A percentile compares a stretch with the other conserved stretches of the same genome.
phyloP scores from a whole-genome alignment of 2,888 invertebrate species.

The Pomacea canaliculata region DNA sequence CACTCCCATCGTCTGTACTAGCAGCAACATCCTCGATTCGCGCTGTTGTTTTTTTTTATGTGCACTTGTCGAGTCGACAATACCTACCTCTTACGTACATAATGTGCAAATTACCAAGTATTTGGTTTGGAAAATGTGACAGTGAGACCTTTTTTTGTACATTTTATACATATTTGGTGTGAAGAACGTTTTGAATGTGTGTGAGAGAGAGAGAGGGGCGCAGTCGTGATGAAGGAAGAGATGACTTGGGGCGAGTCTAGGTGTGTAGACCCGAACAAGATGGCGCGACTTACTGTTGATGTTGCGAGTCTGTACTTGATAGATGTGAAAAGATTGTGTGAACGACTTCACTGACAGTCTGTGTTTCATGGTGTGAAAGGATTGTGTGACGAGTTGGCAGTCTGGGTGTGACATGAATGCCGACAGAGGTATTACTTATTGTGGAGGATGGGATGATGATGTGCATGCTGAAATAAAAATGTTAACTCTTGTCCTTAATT shows the following conservation, averaged over 20 bases:
- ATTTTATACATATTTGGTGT: not conserved
- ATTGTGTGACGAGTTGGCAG: too few species aligned
- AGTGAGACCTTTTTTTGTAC: not conserved
- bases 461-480: not conserved
- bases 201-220: not conserved
- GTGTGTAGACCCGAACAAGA: not conserved
- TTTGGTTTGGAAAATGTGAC: not conserved
- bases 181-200: not conserved
- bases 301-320: not conserved
- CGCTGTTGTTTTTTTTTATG: too few species aligned
- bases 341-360: not conserved
- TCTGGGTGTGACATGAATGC: not conserved
- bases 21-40: too few species aligned
- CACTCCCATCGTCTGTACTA: too few species aligned
- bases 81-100: slow-evolving; percentile 12
- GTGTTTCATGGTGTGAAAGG: not conserved
- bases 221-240: not conserved
- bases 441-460: not conserved
- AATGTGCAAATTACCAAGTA: slow-evolving; percentile 13
- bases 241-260: not conserved
- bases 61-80: not conserved
- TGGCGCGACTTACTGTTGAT: not conserved
- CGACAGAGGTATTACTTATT: not conserved
- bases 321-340: not conserved
- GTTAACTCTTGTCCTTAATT: too few species aligned